These are phyloP conservation scores for Epinotia nisella DNA, from an alignment of 2,888 invertebrate genomes.

Conservation along the genomic window DNA sequence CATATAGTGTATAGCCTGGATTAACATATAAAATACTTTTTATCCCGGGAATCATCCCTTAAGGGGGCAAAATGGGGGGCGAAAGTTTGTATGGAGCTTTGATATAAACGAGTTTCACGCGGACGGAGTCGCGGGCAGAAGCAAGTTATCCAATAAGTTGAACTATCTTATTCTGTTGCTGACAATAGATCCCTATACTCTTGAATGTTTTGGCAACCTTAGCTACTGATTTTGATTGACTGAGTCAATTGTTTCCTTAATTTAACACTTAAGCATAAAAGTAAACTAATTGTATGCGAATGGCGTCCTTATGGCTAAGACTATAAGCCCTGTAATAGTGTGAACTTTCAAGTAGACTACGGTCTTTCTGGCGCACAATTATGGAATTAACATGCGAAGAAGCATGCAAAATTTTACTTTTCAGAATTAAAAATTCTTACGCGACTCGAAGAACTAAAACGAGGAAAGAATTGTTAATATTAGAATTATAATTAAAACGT, in stretches of 20 bases:
- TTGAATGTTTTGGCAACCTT: neutral
- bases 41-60: no score
- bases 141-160: no score
- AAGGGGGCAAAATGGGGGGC: no score
- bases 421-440: neutral
- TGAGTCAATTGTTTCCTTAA: neutral
- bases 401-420: neutral
- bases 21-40: no score
- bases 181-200: no score
- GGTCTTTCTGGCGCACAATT: neutral
- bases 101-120: no score
- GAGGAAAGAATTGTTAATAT: neutral
- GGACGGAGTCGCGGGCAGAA: no score
- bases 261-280: neutral
- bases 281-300: neutral
- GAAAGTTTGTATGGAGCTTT: no score
- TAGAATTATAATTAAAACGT: neutral
- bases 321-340: neutral
- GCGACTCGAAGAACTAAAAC: neutral
- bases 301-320: neutral
- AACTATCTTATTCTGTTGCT: no score
- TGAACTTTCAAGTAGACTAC: neutral
- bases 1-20: no score
- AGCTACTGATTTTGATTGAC: neutral
- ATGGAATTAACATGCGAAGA: slow-evolving; percentile 1